A percentile compares a stretch with the other conserved stretches of the same genome.
Conservation (phyloP, 2,888 invertebrate species). For the Melieria omissa region DNA sequence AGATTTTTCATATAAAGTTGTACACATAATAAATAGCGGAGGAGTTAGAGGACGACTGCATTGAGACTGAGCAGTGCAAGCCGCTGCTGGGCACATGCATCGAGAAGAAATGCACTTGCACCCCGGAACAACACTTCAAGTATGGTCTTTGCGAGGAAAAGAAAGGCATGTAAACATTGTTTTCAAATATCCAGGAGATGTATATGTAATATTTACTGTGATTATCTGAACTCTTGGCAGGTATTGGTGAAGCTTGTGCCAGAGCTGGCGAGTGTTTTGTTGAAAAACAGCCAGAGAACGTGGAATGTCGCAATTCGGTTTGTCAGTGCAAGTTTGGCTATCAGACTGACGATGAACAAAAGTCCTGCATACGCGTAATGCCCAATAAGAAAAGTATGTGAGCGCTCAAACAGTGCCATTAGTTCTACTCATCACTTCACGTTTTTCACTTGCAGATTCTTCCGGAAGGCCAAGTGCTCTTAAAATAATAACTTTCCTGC, state of each 20-base stretch:
- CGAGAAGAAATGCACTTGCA: conserved; percentile 60
- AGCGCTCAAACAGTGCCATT: neutral
- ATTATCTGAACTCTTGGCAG: conserved; percentile 43
- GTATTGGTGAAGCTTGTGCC: conserved; percentile 56
- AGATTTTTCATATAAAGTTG: neutral
- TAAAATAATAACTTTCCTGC: conserved; percentile 65
- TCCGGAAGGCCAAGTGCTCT: conserved; percentile 67
- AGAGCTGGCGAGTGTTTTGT: conserved; percentile 61
- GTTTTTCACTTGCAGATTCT: conserved; percentile 59
- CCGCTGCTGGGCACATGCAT: conserved; percentile 62
- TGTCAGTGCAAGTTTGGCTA: conserved; percentile 64
- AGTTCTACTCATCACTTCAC: conserved; percentile 5
- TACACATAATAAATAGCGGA: conserved; percentile 48
- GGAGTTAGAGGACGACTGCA: conserved; percentile 60
- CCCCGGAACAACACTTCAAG: conserved; percentile 58
- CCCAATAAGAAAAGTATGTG: conserved; percentile 61
- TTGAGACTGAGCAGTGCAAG: conserved; percentile 64
- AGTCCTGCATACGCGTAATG: conserved; percentile 58
- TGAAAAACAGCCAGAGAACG: conserved; percentile 59
- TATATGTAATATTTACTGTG: conserved; percentile 25
- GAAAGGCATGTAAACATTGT: conserved; percentile 50
- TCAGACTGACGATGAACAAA: conserved; percentile 52
- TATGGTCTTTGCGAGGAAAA: conserved; percentile 58
- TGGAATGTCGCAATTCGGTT: conserved; percentile 64
- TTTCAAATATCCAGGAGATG: neutral